Evolutionary conservation across 2,113 vertebrate species (phyloP).

Genomic region (Chlamydotis undulata): DNA sequence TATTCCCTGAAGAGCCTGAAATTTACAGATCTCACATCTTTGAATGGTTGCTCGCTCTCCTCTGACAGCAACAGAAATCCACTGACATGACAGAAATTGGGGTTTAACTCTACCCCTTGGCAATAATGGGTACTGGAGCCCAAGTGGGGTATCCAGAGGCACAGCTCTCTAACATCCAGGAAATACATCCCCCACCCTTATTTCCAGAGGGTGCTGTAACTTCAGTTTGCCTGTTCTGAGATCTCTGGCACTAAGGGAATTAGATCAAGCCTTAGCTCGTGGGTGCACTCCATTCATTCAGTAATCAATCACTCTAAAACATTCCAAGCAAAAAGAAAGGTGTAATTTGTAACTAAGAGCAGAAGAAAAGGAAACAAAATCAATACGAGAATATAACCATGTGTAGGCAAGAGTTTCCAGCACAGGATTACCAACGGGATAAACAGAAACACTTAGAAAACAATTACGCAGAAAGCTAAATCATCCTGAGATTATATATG

Average conservation of each 20-base stretch:
- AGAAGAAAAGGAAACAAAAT: constrained; percentile 54
- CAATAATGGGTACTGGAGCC: neutral
- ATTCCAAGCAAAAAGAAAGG: neutral
- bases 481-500: neutral
- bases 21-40: neutral
- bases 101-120: neutral
- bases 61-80: neutral
- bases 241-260: neutral
- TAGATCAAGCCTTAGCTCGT: constrained; percentile 33
- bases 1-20: neutral
- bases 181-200: neutral
- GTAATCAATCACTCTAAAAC: constrained; percentile 55
- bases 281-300: neutral
- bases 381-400: constrained; percentile 44
- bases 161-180: neutral
- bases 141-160: neutral
- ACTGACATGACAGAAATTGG: neutral
- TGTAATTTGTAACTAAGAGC: constrained; percentile 39
- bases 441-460: constrained; percentile 16
- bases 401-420: neutral
- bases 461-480: neutral
- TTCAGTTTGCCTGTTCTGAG: neutral
- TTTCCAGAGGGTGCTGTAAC: neutral
- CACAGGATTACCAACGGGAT: constrained; percentile 3
- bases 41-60: neutral